A percentile compares a stretch with the other conserved stretches of the same genome.
These are phyloP conservation scores for Phrynosoma blainvillii DNA, from an alignment of 2,113 vertebrate species.

Conservation along the genomic window DNA sequence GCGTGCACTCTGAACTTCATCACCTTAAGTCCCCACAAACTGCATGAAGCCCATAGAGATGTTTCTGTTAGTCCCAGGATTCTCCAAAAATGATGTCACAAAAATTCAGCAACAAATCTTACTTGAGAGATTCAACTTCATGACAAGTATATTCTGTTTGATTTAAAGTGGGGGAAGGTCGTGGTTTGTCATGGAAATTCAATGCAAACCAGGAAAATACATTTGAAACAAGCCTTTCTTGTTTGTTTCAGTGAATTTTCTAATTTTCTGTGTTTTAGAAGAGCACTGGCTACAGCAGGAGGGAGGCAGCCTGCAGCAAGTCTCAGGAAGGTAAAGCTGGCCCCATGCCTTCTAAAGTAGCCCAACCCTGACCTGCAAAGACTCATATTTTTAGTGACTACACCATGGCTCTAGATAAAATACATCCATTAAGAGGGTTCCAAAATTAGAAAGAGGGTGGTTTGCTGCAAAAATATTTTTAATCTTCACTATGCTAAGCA, in stretches of 20 bases:
- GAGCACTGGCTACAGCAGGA: not conserved
- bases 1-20: not conserved
- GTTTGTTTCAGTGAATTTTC: not conserved
- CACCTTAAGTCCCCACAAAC: not conserved
- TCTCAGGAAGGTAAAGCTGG: no score
- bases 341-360: no score
- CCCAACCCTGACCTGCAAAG: no score
- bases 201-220: not conserved
- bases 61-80: not conserved
- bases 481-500: not conserved
- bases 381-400: no score
- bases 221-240: not conserved
- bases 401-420: not conserved
- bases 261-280: not conserved
- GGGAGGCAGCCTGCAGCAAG: no score
- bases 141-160: no score
- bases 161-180: no score
- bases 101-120: not conserved
- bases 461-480: conserved; percentile 19
- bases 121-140: no score
- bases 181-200: not conserved
- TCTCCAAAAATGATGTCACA: not conserved
- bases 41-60: not conserved
- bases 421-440: not conserved
- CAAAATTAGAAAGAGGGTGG: not conserved